A percentile compares a stretch with the other conserved stretches of the same genome.
These are phyloP conservation scores for Calameuta filiformis DNA, from an alignment of 2,888 invertebrate species.

Conservation along the genomic window DNA sequence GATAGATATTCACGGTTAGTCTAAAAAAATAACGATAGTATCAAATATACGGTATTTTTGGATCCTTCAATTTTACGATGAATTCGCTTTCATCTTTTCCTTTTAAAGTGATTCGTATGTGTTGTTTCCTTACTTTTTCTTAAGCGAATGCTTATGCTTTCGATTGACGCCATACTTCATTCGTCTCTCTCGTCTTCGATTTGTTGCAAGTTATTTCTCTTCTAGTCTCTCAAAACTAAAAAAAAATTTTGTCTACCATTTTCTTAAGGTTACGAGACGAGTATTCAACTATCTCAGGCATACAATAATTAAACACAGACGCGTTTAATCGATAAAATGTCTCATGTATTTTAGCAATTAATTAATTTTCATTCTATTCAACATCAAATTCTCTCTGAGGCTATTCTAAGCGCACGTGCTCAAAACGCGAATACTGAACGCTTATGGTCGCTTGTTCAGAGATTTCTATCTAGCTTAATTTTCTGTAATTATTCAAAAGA, in stretches of 20 bases:
- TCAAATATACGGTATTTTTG: not conserved
- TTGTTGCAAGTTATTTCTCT: not conserved
- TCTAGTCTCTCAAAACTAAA: not conserved
- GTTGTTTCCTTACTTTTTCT: not conserved
- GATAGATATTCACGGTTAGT: not conserved
- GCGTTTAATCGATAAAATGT: not conserved
- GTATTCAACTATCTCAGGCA: not conserved
- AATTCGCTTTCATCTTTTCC: not conserved
- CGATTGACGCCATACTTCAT: not conserved
- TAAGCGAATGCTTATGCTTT: not conserved
- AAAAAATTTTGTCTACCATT: not conserved
- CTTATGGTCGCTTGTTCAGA: not conserved
- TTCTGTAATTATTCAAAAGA: not conserved
- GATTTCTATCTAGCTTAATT: not conserved
- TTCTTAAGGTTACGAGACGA: not conserved
- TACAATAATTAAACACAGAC: not conserved
- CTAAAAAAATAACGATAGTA: not conserved
- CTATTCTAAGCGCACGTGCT: not conserved
- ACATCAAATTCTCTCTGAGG: too few species aligned
- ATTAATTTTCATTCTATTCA: not conserved
- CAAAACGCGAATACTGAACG: not conserved
- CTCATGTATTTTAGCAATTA: not conserved
- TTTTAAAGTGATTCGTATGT: not conserved
- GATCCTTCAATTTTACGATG: not conserved
- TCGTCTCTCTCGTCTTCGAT: not conserved